These are phyloP conservation scores for Agrotis exclamationis DNA, from an alignment of 2,888 invertebrate genomes.

Conservation along the genomic window DNA sequence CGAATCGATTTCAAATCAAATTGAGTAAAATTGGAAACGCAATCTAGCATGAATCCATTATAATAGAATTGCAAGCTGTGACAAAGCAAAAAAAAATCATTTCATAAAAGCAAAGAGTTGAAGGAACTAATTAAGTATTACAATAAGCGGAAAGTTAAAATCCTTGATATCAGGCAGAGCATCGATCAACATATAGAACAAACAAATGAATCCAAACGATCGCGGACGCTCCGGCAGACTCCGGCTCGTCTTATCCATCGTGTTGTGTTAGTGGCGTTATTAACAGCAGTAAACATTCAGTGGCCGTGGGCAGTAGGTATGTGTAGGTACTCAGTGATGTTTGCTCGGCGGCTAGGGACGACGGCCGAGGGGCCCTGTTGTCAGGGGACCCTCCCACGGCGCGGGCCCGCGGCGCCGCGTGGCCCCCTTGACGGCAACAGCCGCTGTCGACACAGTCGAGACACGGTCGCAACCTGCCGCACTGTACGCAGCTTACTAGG, in stretches of 20 bases:
- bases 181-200: constrained; percentile 20
- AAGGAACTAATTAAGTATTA: constrained; percentile 25
- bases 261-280: constrained; percentile 53
- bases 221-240: constrained; percentile 23
- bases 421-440: constrained; percentile 56
- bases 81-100: constrained; percentile 26
- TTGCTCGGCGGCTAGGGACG: constrained; percentile 58
- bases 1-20: constrained; percentile 63
- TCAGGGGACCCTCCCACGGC: constrained; percentile 67
- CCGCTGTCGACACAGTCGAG: constrained; percentile 70
- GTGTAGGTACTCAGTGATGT: constrained; percentile 60
- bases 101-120: constrained; percentile 9
- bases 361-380: constrained; percentile 60
- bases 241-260: constrained; percentile 35
- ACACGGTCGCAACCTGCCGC: constrained; percentile 80
- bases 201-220: constrained; percentile 49
- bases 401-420: constrained; percentile 36
- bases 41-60: constrained; percentile 57
- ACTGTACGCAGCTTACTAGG: constrained; percentile 88
- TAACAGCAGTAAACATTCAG: constrained; percentile 60
- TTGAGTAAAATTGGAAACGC: constrained; percentile 62
- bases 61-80: constrained; percentile 56
- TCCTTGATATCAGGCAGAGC: constrained; percentile 26
- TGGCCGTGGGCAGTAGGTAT: constrained; percentile 60
- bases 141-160: constrained; percentile 21